Evolutionary conservation across 2,888 invertebrate species (phyloP).

Genomic region (Drosophila phalerata): DNA sequence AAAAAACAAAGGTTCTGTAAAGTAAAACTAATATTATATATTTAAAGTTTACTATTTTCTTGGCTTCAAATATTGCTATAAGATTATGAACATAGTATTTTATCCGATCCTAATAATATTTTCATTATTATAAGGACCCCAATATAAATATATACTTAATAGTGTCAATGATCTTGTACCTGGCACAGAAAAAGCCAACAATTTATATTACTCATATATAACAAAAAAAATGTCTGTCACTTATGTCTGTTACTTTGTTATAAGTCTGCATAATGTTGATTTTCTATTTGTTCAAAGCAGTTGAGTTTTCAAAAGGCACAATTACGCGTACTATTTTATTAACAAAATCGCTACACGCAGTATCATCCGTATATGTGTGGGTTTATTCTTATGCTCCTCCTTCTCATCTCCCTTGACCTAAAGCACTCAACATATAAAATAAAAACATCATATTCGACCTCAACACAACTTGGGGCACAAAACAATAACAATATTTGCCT

Average conservation of each 20-base stretch:
- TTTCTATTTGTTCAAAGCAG: conserved; percentile 62
- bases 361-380: neutral
- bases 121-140: too few relatives aligned
- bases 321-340: conserved; percentile 26
- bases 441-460: neutral
- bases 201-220: neutral
- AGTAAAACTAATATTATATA: too few relatives aligned
- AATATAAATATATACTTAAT: too few relatives aligned
- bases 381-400: neutral
- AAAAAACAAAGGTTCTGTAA: too few relatives aligned
- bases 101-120: too few relatives aligned
- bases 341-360: conserved; percentile 14
- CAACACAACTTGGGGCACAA: neutral
- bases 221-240: neutral
- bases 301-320: conserved; percentile 46
- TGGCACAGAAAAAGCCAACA: neutral
- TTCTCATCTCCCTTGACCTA: neutral
- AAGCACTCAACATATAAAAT: neutral
- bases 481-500: conserved; percentile 10
- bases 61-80: too few relatives aligned
- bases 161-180: too few relatives aligned
- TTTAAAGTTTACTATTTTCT: too few relatives aligned
- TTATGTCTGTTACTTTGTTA: conserved; percentile 21
- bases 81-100: too few relatives aligned
- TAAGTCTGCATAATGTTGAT: conserved; percentile 55